Evolutionary conservation across 2,797 vertebrate species (phyloP), one percentile per base, ranked within the genome.

Genomic region (Myotis myotis): DNA sequence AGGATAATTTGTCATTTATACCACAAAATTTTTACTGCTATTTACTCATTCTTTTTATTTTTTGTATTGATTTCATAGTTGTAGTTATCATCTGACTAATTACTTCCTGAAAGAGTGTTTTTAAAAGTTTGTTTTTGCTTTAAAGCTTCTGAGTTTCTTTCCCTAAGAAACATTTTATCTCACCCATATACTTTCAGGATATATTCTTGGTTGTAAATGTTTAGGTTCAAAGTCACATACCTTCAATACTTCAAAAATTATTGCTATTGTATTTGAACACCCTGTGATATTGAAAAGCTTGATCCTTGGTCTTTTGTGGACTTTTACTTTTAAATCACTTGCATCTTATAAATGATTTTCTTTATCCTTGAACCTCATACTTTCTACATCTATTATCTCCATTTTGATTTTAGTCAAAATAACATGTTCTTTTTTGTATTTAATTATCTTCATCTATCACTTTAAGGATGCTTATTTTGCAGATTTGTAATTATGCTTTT

Each of bases 161-260:
- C 13, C n/a, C 71, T 83, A 78, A 91, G 49, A 94, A 74, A 25
- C 49, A 49, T 30, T 76, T 70, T n/a, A 64, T 78, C 70, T 78
- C 4, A 68, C 3, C 3, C 33, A 38, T 20, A 11, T 49, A 86
- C 11, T 30, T 86, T 72, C 41, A 71, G 33, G 28, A 23, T 71
- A 89, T 41, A 36, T 87, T 82, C 44, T 55, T 81, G 33, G 2
- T 83, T 85, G 16, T 74, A 94, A 95, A 74, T 84, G 28, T 84
- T 74, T 44, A 47, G 84, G 10, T 85, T 96, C 83, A 75, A 94
- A 64, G 22, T 76, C 53, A 25, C 64, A 62, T 41, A 57, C 12
- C n/a, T 87, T 74, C 81, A 49, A 53, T 68, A 62, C 25, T 79
- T 91, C 44, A 87, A 15, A 70, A 72, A 72, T 88, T 62, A 88